These are phyloP conservation scores for Eclectus roratus DNA, from an alignment of 2,113 vertebrate species.

Conservation along the genomic window DNA sequence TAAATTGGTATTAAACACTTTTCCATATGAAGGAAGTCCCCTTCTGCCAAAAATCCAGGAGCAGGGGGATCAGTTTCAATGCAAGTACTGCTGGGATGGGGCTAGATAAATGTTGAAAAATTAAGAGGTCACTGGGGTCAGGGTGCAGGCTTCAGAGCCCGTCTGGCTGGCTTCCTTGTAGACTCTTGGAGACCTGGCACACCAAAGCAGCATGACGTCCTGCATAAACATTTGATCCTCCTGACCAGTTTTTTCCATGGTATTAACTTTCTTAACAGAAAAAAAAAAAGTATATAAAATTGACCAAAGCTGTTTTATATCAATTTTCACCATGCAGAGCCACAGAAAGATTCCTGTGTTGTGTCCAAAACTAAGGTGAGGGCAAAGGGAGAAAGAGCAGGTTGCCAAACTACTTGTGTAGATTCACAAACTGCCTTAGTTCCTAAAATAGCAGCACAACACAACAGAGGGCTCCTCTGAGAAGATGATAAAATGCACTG, in stretches of 20 bases:
- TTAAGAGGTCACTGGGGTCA: conserved; percentile 76
- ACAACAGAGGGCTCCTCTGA: neutral
- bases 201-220: conserved; percentile 57
- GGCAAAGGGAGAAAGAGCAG: neutral
- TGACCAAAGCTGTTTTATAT: conserved; percentile 73
- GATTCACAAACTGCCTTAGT: neutral
- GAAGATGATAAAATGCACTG: neutral
- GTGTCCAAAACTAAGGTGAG: conserved; percentile 19
- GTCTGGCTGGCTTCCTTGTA: conserved; percentile 82
- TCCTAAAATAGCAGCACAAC: conserved; percentile 31
- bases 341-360: conserved; percentile 62
- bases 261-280: conserved; percentile 66
- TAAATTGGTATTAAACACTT: conserved; percentile 81
- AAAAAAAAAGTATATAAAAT: conserved; percentile 30
- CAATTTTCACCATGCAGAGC: conserved; percentile 54
- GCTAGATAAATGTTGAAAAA: conserved; percentile 76
- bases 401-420: conserved; percentile 24
- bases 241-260: conserved; percentile 75
- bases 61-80: conserved; percentile 72
- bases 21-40: conserved; percentile 79
- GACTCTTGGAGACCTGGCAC: conserved; percentile 72
- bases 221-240: conserved; percentile 74
- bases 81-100: conserved; percentile 58
- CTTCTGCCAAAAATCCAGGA: conserved; percentile 72
- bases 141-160: conserved; percentile 66